phyloP scores from a whole-genome alignment of 2,113 vertebrate genomes.

The Sinocyclocheilus grahami region DNA sequence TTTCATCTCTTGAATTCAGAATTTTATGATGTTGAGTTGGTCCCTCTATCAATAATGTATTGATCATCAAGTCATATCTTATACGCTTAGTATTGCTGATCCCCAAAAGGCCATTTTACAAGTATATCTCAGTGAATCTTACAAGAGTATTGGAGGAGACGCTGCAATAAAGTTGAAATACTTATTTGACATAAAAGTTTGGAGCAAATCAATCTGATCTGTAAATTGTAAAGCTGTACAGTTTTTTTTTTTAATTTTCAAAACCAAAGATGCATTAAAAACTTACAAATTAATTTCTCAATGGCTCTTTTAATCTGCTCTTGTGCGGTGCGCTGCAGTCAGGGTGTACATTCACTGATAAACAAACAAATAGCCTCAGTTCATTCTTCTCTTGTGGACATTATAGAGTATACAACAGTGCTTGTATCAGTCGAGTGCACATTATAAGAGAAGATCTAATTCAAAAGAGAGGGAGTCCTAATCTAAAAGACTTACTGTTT shows the following conservation, averaged over 20 bases:
- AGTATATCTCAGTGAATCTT: background rate
- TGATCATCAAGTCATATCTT: constrained; percentile 32
- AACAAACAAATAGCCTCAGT: background rate
- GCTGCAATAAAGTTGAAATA: background rate
- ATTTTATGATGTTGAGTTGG: constrained; percentile 20
- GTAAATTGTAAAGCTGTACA: background rate
- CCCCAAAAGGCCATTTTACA: background rate
- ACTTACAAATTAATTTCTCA: background rate
- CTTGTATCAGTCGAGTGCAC: background rate
- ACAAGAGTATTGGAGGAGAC: background rate
- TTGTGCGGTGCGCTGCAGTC: background rate
- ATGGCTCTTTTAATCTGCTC: background rate
- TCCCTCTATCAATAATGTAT: constrained; percentile 27
- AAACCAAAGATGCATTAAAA: background rate
- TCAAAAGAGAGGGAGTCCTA: constrained; percentile 45
- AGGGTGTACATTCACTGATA: background rate
- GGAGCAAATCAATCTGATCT: constrained; percentile 15
- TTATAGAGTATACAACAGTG: background rate
- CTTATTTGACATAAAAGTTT: background rate
- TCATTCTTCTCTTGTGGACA: background rate
- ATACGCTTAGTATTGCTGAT: background rate
- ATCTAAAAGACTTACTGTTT: constrained; percentile 20
- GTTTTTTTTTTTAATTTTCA: background rate
- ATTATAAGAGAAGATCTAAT: constrained; percentile 51
- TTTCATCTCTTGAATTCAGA: constrained; percentile 15